Percentiles rank a stretch among this genome's conserved stretches.
Evolutionary conservation across 1,140 invertebrate species (phyloP).

Genomic region (Formica exsecta): DNA sequence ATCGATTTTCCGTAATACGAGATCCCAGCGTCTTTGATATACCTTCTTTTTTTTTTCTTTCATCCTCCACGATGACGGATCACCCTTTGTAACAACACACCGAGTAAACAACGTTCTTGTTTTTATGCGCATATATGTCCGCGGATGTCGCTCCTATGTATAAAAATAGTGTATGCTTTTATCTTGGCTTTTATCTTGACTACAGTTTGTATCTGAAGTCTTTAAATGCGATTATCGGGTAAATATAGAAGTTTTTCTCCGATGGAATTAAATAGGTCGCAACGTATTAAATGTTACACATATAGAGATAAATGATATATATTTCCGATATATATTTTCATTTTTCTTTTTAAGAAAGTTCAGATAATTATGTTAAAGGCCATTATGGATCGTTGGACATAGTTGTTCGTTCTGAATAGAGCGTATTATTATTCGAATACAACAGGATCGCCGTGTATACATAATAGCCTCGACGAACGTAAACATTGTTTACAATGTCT

Average conservation of each 20-base stretch:
- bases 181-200: constrained; percentile 23
- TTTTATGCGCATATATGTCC: constrained; percentile 48
- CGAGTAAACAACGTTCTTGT: constrained; percentile 57
- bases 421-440: no score
- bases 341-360: no score
- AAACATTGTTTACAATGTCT: no score
- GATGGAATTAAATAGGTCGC: constrained; percentile 6
- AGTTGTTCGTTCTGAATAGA: no score
- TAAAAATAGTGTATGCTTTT: constrained; percentile 53
- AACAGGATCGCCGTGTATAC: no score
- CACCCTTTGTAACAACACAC: constrained; percentile 60
- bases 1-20: constrained; percentile 58
- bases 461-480: no score
- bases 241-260: constrained; percentile 25
- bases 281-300: not conserved
- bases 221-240: constrained; percentile 50
- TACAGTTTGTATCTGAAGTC: constrained; percentile 16
- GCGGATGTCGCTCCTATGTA: constrained; percentile 32
- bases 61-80: constrained; percentile 60
- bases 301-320: no score
- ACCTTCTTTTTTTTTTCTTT: constrained; percentile 49
- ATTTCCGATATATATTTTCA: no score
- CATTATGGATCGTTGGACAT: no score
- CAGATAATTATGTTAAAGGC: no score
- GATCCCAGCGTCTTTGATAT: constrained; percentile 58